A percentile compares a stretch with the other conserved stretches of the same genome.
These are phyloP conservation scores for Fragum whitleyi DNA, from an alignment of 2,888 invertebrate genomes.

Conservation along the genomic window DNA sequence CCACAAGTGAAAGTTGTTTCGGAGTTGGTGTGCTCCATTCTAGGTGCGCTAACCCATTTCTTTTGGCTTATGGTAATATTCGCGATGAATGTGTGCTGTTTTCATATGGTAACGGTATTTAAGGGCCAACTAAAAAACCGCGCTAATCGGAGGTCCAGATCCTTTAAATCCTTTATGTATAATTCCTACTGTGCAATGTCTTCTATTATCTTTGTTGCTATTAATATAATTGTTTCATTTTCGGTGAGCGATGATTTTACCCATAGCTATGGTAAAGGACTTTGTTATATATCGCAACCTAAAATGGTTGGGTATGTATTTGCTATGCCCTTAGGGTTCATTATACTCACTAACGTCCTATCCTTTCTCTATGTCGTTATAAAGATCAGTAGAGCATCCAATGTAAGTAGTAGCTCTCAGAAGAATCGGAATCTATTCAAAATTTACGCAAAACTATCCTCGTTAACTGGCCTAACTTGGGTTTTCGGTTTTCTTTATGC, in stretches of 20 bases:
- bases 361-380: constrained; percentile 39
- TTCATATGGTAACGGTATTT: constrained; percentile 36
- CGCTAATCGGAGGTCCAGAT: neutral
- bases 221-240: constrained; percentile 25
- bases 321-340: constrained; percentile 35
- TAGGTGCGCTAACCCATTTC: constrained; percentile 49
- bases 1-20: neutral
- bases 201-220: constrained; percentile 26
- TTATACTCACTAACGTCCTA: constrained; percentile 27
- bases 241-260: neutral
- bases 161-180: constrained; percentile 25
- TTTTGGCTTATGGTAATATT: constrained; percentile 43
- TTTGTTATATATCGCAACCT: constrained; percentile 45
- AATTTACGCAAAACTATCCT: constrained; percentile 49
- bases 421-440: constrained; percentile 37
- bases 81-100: constrained; percentile 53
- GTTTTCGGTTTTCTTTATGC: constrained; percentile 48
- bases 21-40: constrained; percentile 13
- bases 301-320: constrained; percentile 52
- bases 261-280: constrained; percentile 42
- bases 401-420: constrained; percentile 1
- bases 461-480: constrained; percentile 57
- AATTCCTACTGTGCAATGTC: constrained; percentile 22
- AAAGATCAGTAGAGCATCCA: constrained; percentile 31
- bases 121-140: neutral